phyloP scores from a whole-genome alignment of 2,888 invertebrate genomes.

The Eubasilissa splendida region DNA sequence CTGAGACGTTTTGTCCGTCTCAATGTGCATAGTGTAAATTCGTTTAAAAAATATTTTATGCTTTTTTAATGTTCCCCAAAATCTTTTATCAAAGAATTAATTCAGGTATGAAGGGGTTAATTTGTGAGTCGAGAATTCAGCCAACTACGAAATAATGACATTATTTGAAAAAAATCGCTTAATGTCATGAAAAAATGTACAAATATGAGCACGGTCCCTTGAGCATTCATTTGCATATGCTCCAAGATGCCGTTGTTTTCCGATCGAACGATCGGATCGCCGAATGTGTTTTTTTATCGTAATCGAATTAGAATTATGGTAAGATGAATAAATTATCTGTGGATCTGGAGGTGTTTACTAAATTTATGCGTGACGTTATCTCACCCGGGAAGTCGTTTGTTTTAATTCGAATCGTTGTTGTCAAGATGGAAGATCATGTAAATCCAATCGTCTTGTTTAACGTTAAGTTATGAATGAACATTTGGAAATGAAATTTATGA shows the following conservation, averaged over 20 bases:
- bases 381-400: constrained; percentile 41
- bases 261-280: neutral
- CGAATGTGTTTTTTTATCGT: constrained; percentile 23
- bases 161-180: no score
- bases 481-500: constrained; percentile 18
- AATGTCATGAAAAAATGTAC: no score
- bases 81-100: no score
- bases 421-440: constrained; percentile 28
- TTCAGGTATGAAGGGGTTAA: no score
- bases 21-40: no score
- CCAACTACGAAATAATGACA: no score
- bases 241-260: neutral
- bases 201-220: no score
- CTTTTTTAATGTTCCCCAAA: no score
- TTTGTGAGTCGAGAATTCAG: no score
- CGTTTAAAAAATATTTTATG: no score
- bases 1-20: no score
- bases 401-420: constrained; percentile 28
- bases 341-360: constrained; percentile 15
- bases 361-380: constrained; percentile 44
- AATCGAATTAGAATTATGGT: constrained; percentile 43
- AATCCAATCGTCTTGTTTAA: constrained; percentile 27
- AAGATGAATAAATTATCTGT: constrained; percentile 40
- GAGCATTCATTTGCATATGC: no score
- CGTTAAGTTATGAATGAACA: constrained; percentile 29